Evolutionary conservation across 2,888 invertebrate genomes (phyloP), one percentile per base, ranked within the genome.

Genomic region (Drepana falcataria): DNA sequence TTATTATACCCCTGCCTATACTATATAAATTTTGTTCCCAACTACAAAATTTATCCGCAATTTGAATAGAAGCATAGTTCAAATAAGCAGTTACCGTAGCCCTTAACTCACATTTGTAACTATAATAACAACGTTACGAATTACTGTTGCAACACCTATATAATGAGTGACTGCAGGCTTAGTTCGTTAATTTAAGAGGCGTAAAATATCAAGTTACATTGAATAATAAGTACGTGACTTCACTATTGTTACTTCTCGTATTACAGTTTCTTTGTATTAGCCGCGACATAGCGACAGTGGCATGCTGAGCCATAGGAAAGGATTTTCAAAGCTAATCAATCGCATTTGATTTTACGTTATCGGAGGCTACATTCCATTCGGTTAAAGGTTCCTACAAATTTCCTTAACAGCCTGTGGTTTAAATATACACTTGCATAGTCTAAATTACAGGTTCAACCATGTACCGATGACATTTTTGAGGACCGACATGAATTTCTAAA

Each of bases 121-220:
- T 56, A 58, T 58, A 52, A 53, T 55, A 56, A 53, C 51, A 48
- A 56, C 48, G 54, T 54, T 51, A 59, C 62, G 35, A 59, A 57
- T 59, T 56, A 63, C 57, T 58, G 64, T 77, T 76, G 61, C 76
- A 56, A 68, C 75, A 77, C 67, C 66, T 66, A 55, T 58, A 54
- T 74, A 71, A 69, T 66, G 47, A 55, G 61, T 78, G 72, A 69
- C 69, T 66, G 58, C 60, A 63, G 55, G 60, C 58, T 63, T 53
- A 60, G 57, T 65, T 69, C 58, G 70, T 63, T 71, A 70, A 76
- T 71, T 69, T 76, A 80, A 77, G 74, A 78, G 64, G 64, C 73
- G 71, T 73, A 71, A 71, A 72, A 64, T 69, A 60, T 76, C 68
- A 66, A 60, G 57, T 79, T 76, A 69, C 78, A 71, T 51, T 60